Conservation (phyloP, 2,888 invertebrate species). For the Andrena minutula region DNA sequence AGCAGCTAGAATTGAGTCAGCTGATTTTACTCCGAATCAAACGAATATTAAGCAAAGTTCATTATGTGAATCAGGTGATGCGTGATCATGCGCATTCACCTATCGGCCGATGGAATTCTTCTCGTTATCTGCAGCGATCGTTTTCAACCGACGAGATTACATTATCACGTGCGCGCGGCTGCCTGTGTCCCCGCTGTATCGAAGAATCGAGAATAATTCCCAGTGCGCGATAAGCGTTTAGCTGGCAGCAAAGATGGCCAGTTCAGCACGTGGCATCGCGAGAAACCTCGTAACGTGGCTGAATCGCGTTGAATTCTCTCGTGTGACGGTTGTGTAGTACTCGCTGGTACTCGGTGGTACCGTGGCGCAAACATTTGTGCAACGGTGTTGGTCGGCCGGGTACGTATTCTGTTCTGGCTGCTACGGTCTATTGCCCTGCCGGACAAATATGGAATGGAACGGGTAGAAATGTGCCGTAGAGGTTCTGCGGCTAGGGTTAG, state of each 20-base stretch:
- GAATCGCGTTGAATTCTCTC: slow-evolving; percentile 42
- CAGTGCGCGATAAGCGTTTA: slow-evolving; percentile 18
- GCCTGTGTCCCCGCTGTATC: slow-evolving; percentile 6
- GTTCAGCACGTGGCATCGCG: slow-evolving; percentile 47
- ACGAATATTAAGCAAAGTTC: not conserved
- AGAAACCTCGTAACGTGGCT: slow-evolving; percentile 19
- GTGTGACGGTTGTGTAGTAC: slow-evolving; percentile 41
- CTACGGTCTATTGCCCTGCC: slow-evolving; percentile 62
- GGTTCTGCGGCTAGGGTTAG: slow-evolving; percentile 10
- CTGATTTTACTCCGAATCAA: not conserved
- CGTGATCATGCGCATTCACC: not conserved
- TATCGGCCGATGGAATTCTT: not conserved
- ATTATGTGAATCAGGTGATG: slow-evolving; percentile 28
- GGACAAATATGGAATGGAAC: slow-evolving; percentile 63
- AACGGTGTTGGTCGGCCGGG: slow-evolving; percentile 41
- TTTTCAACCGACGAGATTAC: slow-evolving; percentile 19
- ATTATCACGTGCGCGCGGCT: slow-evolving; percentile 1
- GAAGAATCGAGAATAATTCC: slow-evolving; percentile 37
- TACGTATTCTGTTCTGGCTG: slow-evolving; percentile 43
- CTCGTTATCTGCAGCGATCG: not conserved
- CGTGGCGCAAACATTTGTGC: slow-evolving; percentile 60
- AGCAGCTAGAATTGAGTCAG: too few relatives aligned
- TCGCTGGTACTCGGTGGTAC: slow-evolving; percentile 71
- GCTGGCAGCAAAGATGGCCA: slow-evolving; percentile 46
- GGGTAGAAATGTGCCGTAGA: slow-evolving; percentile 32